phyloP scores from a whole-genome alignment of 2,113 vertebrate species.

The Accipiter virgatus region DNA sequence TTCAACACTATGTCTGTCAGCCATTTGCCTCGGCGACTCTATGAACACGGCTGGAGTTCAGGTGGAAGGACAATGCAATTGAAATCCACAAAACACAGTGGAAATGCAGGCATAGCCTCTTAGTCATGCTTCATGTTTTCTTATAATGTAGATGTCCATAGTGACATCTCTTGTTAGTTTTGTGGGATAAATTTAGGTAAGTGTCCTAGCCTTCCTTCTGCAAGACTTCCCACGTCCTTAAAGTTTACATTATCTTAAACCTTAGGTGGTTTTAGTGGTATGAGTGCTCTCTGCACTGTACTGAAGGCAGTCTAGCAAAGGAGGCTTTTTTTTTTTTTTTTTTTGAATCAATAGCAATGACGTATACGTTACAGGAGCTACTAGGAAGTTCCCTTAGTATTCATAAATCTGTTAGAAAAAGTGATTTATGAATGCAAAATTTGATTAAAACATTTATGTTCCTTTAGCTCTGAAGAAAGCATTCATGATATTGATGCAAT shows the following conservation, averaged over 20 bases:
- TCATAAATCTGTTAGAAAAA: neutral
- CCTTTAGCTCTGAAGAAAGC: neutral
- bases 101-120: accelerated
- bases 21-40: accelerated
- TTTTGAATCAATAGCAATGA: neutral
- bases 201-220: neutral
- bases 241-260: neutral
- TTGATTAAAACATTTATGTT: neutral
- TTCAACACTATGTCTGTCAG: neutral
- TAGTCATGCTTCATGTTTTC: neutral
- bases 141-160: accelerated
- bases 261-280: neutral
- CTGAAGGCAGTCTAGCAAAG: neutral
- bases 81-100: neutral
- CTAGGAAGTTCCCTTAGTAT: neutral
- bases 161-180: neutral
- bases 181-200: neutral
- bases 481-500: neutral
- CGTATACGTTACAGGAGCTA: neutral
- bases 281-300: accelerated
- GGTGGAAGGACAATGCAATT: neutral
- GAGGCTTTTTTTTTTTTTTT: neutral
- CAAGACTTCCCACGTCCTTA: neutral
- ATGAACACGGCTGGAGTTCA: neutral
- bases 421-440: neutral